Conservation (phyloP, 2,797 vertebrate species). For the Eulemur rubriventer region DNA sequence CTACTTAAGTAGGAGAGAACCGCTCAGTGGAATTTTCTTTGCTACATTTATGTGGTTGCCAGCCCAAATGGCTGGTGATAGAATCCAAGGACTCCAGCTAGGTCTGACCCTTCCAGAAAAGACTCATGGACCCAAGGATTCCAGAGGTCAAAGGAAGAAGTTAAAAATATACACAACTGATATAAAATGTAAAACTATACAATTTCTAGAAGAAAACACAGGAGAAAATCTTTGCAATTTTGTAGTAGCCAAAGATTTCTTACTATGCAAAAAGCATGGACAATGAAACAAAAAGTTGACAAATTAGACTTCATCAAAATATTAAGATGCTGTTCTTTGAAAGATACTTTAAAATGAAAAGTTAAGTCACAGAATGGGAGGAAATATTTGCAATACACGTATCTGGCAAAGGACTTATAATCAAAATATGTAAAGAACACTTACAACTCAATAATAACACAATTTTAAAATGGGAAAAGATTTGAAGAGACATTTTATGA, state of each 20-base stretch:
- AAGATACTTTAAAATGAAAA: not conserved
- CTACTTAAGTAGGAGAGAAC: not conserved
- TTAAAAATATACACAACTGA: not conserved
- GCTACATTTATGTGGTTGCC: not conserved
- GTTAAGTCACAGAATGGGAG: not conserved
- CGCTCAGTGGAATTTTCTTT: slow-evolving; percentile 15
- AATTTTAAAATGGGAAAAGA: slow-evolving; percentile 21
- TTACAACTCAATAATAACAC: not conserved
- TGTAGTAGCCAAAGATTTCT: not conserved
- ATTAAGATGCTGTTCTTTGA: slow-evolving; percentile 4
- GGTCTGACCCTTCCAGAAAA: not conserved
- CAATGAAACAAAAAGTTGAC: not conserved
- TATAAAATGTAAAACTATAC: not conserved
- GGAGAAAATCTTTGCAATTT: not conserved
- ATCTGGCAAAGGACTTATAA: not conserved
- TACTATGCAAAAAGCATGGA: not conserved
- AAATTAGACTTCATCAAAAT: not conserved
- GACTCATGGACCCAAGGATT: not conserved
- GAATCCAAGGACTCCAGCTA: not conserved
- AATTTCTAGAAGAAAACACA: slow-evolving; percentile 1
- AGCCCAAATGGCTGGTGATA: not conserved
- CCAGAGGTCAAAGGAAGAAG: slow-evolving; percentile 35
- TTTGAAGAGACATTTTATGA: not conserved
- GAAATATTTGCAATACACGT: not conserved
- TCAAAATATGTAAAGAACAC: not conserved